A percentile compares a stretch with the other conserved stretches of the same genome.
Evolutionary conservation across 2,888 invertebrate genomes (phyloP).

Genomic region (Drosophila birchii): DNA sequence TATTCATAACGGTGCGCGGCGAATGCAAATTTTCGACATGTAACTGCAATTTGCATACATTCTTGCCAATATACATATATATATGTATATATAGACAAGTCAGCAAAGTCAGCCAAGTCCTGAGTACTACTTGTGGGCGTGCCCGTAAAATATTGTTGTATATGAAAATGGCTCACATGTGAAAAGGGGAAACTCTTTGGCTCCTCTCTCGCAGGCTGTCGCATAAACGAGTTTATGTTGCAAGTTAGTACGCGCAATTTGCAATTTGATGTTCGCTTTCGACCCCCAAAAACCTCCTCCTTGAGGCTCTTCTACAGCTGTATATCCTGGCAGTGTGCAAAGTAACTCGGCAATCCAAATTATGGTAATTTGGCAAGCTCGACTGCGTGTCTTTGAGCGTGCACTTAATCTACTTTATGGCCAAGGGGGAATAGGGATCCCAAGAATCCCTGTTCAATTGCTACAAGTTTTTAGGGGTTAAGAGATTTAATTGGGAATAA

Average conservation of each 20-base stretch:
- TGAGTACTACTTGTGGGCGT: constrained; percentile 43
- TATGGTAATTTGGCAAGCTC: constrained; percentile 58
- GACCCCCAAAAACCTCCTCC: constrained; percentile 18
- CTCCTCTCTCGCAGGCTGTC: constrained; percentile 25
- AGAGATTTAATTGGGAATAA: constrained; percentile 15
- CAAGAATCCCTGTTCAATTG: constrained; percentile 16
- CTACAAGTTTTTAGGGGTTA: constrained; percentile 6
- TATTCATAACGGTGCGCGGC: constrained; percentile 66
- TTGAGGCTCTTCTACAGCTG: constrained; percentile 2
- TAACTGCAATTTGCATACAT: constrained; percentile 64
- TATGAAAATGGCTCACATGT: constrained; percentile 39
- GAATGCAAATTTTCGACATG: constrained; percentile 69
- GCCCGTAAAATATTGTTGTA: constrained; percentile 49
- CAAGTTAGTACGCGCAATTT: constrained; percentile 67
- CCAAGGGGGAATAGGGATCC: constrained; percentile 4
- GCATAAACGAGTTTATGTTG: constrained; percentile 65
- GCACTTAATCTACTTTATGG: constrained; percentile 51
- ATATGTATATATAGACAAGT: constrained; percentile 10
- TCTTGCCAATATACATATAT: constrained; percentile 36
- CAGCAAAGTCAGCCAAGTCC: constrained; percentile 37
- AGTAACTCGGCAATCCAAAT: constrained; percentile 58
- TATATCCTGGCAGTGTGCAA: constrained; percentile 31
- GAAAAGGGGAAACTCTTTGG: background rate
- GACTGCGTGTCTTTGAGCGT: constrained; percentile 48
- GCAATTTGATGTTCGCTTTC: constrained; percentile 51